Base-by-base conservation (phyloP, 1,140 invertebrate species). In the Andricus grossulariae region DNA sequence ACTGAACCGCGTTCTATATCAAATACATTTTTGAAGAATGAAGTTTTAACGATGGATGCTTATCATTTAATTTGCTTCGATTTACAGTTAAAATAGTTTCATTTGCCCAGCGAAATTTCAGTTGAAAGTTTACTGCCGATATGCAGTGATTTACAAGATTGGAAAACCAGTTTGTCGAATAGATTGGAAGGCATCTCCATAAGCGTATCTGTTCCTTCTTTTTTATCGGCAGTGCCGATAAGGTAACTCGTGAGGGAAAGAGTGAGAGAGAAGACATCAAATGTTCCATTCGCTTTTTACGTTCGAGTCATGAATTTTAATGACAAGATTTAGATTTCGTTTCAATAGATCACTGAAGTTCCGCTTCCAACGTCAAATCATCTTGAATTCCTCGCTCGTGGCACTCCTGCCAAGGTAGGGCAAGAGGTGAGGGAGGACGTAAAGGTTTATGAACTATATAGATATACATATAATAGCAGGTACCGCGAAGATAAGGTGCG, bases 81-180 rank as follows among this genome's bases (percentile, higher is more conserved):
- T 66, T 66, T 39, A 66, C 60, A n/a, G 60, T 66, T 32, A n/a
- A 45, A 66, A 66, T 66, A n/a, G n/a, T 66, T 66, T 66, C 60
- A 66, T 66, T 66, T 66, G 60, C 60, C n/a, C 60, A 32, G 60
- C 32, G 39, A 66, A 66, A 66, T 66, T 66, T 66, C 39, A 66
- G 60, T 66, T 66, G 60, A 66, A 32, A 66, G 60, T 66, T 66
- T 66, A 66, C 60, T 66, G 16, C 60, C 60, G 2, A 66, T 66
- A 66, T 66, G 60, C 32, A 39, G 60, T 66, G 60, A 66, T 66
- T 66, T 66, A 66, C 60, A 66, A n/a, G 60, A 39, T 39, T 15
- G 60, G 5, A 39, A 66, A 66, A 66, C 60, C 60, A 66, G 60
- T 66, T 66, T 25, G 16, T 66, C 12, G 57, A 39, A 66, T 66